Evolutionary conservation across 1,140 invertebrate genomes (phyloP).

Genomic region (Campoletis sonorensis): DNA sequence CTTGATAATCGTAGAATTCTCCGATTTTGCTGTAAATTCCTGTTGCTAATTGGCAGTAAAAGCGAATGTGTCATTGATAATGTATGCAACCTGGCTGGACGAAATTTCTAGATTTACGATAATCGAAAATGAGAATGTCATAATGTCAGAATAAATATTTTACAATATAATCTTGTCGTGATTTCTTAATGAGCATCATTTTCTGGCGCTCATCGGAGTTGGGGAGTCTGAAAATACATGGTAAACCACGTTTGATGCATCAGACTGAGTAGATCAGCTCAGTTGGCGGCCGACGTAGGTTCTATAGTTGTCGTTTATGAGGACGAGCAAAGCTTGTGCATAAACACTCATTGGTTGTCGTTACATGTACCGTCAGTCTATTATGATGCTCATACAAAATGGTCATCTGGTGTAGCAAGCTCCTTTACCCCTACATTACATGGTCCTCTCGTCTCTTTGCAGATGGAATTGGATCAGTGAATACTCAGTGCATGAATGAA

Average conservation of each 20-base stretch:
- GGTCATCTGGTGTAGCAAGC: neutral
- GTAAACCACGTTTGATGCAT: neutral
- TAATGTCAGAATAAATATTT: no score
- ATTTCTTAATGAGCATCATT: conserved; percentile 60
- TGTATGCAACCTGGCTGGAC: neutral
- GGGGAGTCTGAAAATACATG: conserved; percentile 33
- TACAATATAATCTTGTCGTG: neutral
- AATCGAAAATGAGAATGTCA: no score
- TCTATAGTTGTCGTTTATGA: neutral
- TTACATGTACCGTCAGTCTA: neutral
- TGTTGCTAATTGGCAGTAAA: neutral
- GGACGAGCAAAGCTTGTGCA: neutral
- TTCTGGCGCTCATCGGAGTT: conserved; percentile 1
- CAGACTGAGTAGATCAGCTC: neutral
- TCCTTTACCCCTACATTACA: conserved; percentile 7
- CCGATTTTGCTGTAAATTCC: no score
- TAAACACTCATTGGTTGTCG: conserved; percentile 16
- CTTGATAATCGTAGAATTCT: conserved; percentile 15
- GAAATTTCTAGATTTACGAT: neutral
- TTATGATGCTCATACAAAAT: conserved; percentile 27
- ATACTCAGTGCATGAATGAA: conserved; percentile 31
- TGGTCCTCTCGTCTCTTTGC: neutral
- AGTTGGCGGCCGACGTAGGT: neutral
- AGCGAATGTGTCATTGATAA: neutral
- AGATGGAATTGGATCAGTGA: conserved; percentile 28